These are phyloP conservation scores for Emmelina monodactyla DNA, from an alignment of 2,888 invertebrate species.

Conservation along the genomic window DNA sequence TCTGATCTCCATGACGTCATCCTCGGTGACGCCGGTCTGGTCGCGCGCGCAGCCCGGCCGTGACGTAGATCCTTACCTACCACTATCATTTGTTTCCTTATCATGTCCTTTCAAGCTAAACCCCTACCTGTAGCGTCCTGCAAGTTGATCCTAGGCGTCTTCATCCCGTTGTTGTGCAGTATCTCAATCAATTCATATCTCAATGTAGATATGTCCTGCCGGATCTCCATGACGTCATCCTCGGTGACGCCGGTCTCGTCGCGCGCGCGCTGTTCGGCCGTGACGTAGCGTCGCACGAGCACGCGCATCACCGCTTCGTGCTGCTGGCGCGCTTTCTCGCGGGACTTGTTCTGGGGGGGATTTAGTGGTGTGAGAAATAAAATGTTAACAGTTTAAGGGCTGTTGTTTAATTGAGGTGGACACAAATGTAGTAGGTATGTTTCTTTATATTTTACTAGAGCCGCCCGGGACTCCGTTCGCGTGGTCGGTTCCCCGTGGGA, in stretches of 20 bases:
- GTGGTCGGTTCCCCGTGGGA: too few relatives aligned
- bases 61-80: too few relatives aligned
- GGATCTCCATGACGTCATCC: conserved; percentile 97
- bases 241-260: conserved; percentile 94
- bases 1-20: conserved; percentile 97
- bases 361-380: too few relatives aligned
- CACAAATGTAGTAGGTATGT: too few relatives aligned
- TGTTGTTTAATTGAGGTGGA: too few relatives aligned
- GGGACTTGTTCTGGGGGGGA: conserved; percentile 73
- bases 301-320: conserved; percentile 89
- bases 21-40: conserved; percentile 92
- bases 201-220: conserved; percentile 95
- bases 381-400: too few relatives aligned
- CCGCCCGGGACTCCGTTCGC: too few relatives aligned
- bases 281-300: conserved; percentile 89
- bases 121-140: conserved; percentile 74
- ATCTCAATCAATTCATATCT: conserved; percentile 93
- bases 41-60: conserved; percentile 88
- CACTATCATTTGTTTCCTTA: too few relatives aligned
- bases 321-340: conserved; percentile 73
- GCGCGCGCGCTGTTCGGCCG: conserved; percentile 84
- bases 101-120: too few relatives aligned
- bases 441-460: too few relatives aligned
- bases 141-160: conserved; percentile 75
- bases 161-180: conserved; percentile 87